Evolutionary conservation across 2,888 invertebrate genomes (phyloP).

Genomic region (Drymonia ruficornis): DNA sequence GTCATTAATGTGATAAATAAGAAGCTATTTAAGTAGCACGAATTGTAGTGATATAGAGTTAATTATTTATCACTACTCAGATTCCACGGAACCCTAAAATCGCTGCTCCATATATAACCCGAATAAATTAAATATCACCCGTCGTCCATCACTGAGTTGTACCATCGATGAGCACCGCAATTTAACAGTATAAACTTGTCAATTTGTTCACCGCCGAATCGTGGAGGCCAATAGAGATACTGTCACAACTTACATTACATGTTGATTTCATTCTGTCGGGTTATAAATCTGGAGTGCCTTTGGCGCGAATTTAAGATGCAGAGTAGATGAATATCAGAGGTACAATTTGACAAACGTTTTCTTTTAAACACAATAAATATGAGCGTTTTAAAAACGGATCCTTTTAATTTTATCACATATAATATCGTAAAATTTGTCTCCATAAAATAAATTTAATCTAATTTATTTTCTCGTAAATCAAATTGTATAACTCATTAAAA

Average conservation of each 20-base stretch:
- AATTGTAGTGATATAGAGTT: neutral
- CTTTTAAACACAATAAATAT: too few species aligned
- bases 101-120: slow-evolving; percentile 46
- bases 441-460: neutral
- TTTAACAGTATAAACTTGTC: slow-evolving; percentile 64
- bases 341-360: neutral
- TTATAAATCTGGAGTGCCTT: slow-evolving; percentile 61
- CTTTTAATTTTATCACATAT: too few species aligned
- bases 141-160: slow-evolving; percentile 38
- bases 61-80: neutral
- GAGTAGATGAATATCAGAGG: slow-evolving; percentile 24
- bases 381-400: too few species aligned
- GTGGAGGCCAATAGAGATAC: slow-evolving; percentile 52
- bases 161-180: slow-evolving; percentile 49
- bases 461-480: neutral
- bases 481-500: neutral
- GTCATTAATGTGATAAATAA: too few species aligned
- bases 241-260: slow-evolving; percentile 54
- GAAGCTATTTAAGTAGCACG: neutral
- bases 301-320: slow-evolving; percentile 30
- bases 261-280: slow-evolving; percentile 67
- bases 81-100: slow-evolving; percentile 46
- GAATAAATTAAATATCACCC: slow-evolving; percentile 51
- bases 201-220: slow-evolving; percentile 59
- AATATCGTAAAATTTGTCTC: neutral